Evolutionary conservation across 2,113 vertebrate species (phyloP).

Genomic region (Tretioscincus oriximinensis): DNA sequence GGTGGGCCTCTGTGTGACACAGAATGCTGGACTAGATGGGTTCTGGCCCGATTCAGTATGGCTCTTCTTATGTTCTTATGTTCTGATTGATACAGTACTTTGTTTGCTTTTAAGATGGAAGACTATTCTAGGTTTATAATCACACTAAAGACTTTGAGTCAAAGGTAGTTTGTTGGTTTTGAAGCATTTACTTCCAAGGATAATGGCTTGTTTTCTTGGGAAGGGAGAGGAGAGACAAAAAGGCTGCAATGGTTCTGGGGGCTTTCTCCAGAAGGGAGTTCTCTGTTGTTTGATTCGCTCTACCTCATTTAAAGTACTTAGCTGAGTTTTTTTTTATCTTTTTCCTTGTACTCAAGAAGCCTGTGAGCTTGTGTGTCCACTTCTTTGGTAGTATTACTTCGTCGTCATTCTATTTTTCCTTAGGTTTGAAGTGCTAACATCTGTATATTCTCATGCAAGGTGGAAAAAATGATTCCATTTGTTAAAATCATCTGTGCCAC

Average conservation of each 20-base stretch:
- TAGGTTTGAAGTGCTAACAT: constrained; percentile 46
- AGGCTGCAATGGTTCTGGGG: neutral
- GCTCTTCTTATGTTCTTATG: constrained; percentile 30
- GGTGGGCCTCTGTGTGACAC: too few relatives aligned
- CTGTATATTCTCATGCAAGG: constrained; percentile 52
- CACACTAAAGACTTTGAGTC: neutral
- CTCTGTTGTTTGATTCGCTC: neutral
- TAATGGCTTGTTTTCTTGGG: neutral
- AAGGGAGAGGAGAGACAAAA: neutral
- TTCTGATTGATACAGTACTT: constrained; percentile 41
- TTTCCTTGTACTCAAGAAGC: neutral
- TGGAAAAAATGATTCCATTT: constrained; percentile 42
- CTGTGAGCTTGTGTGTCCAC: constrained; percentile 9
- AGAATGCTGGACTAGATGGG: too few relatives aligned
- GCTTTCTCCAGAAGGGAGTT: constrained; percentile 1
- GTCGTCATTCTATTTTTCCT: constrained; percentile 16
- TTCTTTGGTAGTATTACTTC: constrained; percentile 34
- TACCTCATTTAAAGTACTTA: neutral
- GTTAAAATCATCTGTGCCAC: constrained; percentile 30
- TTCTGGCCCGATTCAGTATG: constrained; percentile 28
- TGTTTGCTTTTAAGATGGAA: constrained; percentile 23
- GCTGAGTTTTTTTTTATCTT: neutral
- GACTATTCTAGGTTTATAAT: neutral
- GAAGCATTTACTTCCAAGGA: neutral
- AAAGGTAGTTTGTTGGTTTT: neutral